Evolutionary conservation across 2,888 invertebrate species (phyloP).

Genomic region (Eucriotettix oculatus): DNA sequence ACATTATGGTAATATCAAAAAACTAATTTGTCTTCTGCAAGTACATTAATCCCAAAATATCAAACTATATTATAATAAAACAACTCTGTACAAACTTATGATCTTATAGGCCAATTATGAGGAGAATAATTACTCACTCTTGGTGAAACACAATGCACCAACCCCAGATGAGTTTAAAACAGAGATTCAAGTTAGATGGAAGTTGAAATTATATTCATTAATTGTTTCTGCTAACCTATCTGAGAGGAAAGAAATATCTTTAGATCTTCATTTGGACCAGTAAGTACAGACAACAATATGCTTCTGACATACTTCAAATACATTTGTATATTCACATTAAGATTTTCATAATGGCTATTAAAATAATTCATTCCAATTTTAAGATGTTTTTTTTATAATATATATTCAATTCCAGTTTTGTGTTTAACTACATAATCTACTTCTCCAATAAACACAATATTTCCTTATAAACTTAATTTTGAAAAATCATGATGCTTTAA

Average conservation of each 20-base stretch:
- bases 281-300: slow-evolving; percentile 26
- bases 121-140: slow-evolving; percentile 46
- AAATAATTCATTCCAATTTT: too few species aligned
- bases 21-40: too few species aligned
- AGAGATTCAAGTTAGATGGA: slow-evolving; percentile 48
- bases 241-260: slow-evolving; percentile 43
- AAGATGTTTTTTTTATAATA: too few species aligned
- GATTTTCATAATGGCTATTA: too few species aligned
- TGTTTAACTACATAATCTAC: too few species aligned
- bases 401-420: too few species aligned
- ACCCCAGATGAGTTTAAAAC: slow-evolving; percentile 43
- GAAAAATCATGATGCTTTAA: too few species aligned
- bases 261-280: slow-evolving; percentile 66
- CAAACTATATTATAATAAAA: too few species aligned
- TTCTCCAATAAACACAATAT: too few species aligned
- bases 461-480: too few species aligned
- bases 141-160: slow-evolving; percentile 42
- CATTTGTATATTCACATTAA: too few species aligned
- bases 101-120: slow-evolving; percentile 40
- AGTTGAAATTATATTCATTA: slow-evolving; percentile 49
- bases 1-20: slow-evolving; percentile 39
- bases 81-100: slow-evolving; percentile 8
- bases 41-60: too few species aligned
- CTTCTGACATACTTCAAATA: neutral
- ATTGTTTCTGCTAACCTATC: slow-evolving; percentile 45